Percentiles rank a stretch among this genome's conserved stretches.
Evolutionary conservation across 1,140 invertebrate species (phyloP).

Genomic region (Saccostrea cuccullata): DNA sequence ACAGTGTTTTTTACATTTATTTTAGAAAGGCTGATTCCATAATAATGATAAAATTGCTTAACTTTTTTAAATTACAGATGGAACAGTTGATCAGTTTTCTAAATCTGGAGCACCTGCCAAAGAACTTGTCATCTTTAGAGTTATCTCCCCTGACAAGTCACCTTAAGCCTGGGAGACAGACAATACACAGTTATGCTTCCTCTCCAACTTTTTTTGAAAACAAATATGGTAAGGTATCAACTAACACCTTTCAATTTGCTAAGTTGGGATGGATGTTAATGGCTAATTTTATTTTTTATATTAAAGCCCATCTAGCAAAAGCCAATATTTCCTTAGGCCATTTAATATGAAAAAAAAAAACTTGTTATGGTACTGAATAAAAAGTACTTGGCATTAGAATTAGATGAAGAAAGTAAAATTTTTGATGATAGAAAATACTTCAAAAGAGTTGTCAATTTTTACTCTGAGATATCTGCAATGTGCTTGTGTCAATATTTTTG

Average conservation of each 20-base stretch:
- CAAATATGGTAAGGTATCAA: not conserved
- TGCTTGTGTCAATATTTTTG: too few relatives aligned
- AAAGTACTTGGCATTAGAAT: not conserved
- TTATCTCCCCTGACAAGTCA: not conserved
- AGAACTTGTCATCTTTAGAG: not conserved
- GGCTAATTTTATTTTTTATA: too few relatives aligned
- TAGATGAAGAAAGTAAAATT: not conserved
- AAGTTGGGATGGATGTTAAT: not conserved
- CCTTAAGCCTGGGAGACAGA: not conserved
- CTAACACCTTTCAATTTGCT: not conserved
- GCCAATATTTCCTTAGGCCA: too few relatives aligned
- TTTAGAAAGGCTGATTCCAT: not conserved
- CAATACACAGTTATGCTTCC: not conserved
- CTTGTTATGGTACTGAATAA: not conserved
- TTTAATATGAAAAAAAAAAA: not conserved
- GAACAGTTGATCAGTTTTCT: not conserved
- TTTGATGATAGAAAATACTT: too few relatives aligned
- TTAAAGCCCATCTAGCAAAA: too few relatives aligned
- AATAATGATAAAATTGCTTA: not conserved
- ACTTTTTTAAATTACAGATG: not conserved
- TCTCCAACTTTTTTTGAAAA: conserved; percentile 14
- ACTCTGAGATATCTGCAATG: too few relatives aligned
- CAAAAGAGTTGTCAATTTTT: too few relatives aligned
- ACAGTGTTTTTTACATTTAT: not conserved
- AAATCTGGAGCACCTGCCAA: not conserved